Evolutionary conservation across 37 sponge, comb jelly and placozoan genomes (phyloP).

Genomic region (Axinella damicornis): DNA sequence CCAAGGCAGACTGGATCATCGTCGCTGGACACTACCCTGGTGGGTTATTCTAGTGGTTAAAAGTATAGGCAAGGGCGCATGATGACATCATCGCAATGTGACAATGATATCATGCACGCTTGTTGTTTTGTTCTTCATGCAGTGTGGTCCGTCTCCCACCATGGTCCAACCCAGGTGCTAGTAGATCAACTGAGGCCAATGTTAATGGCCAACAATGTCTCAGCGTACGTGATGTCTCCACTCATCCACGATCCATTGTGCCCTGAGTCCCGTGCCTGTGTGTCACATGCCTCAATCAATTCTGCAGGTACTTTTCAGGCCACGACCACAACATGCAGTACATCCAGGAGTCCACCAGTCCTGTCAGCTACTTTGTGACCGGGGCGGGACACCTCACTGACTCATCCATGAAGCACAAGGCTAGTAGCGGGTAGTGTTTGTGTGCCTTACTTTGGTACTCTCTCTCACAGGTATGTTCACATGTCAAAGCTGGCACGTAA

Average conservation of each 20-base stretch:
- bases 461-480: no score
- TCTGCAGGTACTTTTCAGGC: conserved; percentile 76
- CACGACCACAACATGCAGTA: conserved; percentile 92
- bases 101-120: no score
- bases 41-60: conserved; percentile 28
- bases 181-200: conserved; percentile 43
- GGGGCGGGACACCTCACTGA: conserved; percentile 92
- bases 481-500: no score
- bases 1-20: conserved; percentile 75
- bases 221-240: conserved; percentile 5
- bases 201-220: conserved; percentile 49
- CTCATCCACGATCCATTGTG: no score
- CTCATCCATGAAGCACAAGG: conserved; percentile 69
- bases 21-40: conserved; percentile 92
- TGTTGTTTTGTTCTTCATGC: background rate
- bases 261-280: no score
- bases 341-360: conserved; percentile 50
- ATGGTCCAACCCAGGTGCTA: conserved; percentile 62
- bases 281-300: no score
- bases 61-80: no score
- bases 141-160: conserved; percentile 72
- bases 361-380: conserved; percentile 81
- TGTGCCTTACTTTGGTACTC: no score
- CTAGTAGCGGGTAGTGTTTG: no score
- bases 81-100: no score